Base-by-base conservation (phyloP, 2,113 vertebrate species). In the Sorex fumeus region DNA sequence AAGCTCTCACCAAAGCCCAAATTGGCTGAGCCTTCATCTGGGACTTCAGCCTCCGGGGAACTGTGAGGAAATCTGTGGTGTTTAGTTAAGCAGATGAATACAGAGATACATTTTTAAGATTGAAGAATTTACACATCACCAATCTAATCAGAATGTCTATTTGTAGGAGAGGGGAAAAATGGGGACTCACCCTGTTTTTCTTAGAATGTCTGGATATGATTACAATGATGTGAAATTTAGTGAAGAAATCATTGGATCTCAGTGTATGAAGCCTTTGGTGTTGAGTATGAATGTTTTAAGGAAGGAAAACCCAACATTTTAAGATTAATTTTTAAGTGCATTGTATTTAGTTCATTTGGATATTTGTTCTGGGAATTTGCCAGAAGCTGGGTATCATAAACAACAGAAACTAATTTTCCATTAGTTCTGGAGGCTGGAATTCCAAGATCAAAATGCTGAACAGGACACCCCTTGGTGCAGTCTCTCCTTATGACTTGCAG, bases 291-390 rank as follows among this genome's bases (percentile, higher is more conserved):
- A 78, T 78, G 74, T 3, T 3, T 94, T 93, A 69, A 90, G 87
- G 75, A 83, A 94, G 74, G 30, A 93, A 95, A 91, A 84, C 15
- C 57, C 36, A 71, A 84, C 85, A 45, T 18, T 9, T 28, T 8
- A n/a, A 45, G 78, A n/a, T 50, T 62, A 32, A 91, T 96, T 96
- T 96, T 96, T 96, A 92, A 81, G 87, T 4, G 60, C 28, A 6
- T 81, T 72, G 12, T 57, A 8, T 45, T 69, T 3, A 19, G 13
- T 79, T 40, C 50, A 32, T 40, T 79, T 74, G 25, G 86, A 78
- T 15, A 60, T 12, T n/a, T 66, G 2, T 43, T 75, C 60, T 64
- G 34, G 75, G 66, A 81, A 27, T 9, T 28, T 78, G 15, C 45
- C 18, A 34, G 4, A 32, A 18, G 15, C 6, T 67, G 40, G 18